Conservation (phyloP, 2,797 vertebrate genomes). For the Sebastolobus altivelis region DNA sequence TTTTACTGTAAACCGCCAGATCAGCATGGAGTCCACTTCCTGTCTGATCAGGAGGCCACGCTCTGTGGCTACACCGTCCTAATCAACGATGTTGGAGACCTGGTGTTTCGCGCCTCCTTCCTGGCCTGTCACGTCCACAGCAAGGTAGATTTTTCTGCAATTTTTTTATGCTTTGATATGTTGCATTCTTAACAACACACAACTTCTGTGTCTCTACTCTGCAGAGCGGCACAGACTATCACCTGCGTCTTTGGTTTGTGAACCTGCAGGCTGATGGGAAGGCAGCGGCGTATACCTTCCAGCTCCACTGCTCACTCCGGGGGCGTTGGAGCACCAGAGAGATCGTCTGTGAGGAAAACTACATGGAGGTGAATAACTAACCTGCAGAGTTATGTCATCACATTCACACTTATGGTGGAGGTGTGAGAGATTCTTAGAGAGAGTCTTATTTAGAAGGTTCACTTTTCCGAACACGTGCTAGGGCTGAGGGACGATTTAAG, state of each 20-base stretch:
- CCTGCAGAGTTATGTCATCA: background rate
- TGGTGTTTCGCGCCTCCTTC: conserved; percentile 79
- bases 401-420: background rate
- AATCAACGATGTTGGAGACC: conserved; percentile 60
- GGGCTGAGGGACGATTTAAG: background rate
- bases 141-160: conserved; percentile 35
- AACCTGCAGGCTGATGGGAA: conserved; percentile 64
- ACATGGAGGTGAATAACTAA: conserved; percentile 79
- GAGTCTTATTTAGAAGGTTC: background rate
- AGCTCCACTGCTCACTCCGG: conserved; percentile 73
- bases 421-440: no score
- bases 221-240: conserved; percentile 76
- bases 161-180: background rate
- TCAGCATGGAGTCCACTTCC: conserved; percentile 50
- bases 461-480: background rate
- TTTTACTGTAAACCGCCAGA: conserved; percentile 51
- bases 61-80: conserved; percentile 79
- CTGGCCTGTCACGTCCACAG: conserved; percentile 77
- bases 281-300: conserved; percentile 62
- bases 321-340: conserved; percentile 76
- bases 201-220: background rate
- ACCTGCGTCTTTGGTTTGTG: conserved; percentile 76
- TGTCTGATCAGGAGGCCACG: conserved; percentile 52
- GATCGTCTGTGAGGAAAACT: conserved; percentile 84
- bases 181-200: background rate